These are phyloP conservation scores for Contarinia nasturtii DNA, from an alignment of 1,140 invertebrate genomes.

Conservation along the genomic window DNA sequence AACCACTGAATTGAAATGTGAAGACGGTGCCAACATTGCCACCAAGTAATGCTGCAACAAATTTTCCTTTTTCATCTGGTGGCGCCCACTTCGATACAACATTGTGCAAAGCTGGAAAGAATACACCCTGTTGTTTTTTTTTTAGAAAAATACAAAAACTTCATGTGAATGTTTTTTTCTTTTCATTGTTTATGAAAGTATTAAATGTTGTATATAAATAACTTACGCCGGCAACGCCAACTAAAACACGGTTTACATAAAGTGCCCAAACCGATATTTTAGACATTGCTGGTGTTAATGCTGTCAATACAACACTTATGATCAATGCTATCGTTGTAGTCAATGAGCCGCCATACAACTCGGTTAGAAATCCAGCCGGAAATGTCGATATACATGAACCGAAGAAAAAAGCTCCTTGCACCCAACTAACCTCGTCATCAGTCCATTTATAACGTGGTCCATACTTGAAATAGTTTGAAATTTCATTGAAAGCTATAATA, in stretches of 20 bases:
- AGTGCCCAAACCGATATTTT: conserved; percentile 32
- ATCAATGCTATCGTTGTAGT: conserved; percentile 47
- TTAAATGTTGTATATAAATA: too few relatives aligned
- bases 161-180: too few relatives aligned
- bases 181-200: too few relatives aligned
- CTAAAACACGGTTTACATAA: conserved; percentile 34
- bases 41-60: conserved; percentile 43
- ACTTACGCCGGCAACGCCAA: conserved; percentile 39
- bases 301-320: conserved; percentile 40
- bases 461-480: neutral
- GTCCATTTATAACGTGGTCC: conserved; percentile 27
- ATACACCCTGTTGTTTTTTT: conserved; percentile 28
- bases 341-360: conserved; percentile 42
- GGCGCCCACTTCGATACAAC: conserved; percentile 47
- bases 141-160: neutral
- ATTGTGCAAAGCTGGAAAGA: conserved; percentile 43
- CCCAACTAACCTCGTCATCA: conserved; percentile 31
- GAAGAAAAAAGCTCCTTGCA: conserved; percentile 42
- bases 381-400: conserved; percentile 29
- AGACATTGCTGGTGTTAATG: conserved; percentile 37
- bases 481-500: neutral
- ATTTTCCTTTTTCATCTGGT: conserved; percentile 46
- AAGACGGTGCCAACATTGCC: conserved; percentile 50
- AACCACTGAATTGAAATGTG: conserved; percentile 43
- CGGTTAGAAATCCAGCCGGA: conserved; percentile 42